phyloP scores from a whole-genome alignment of 2,888 invertebrate genomes.

The Pachydiplax longipennis region DNA sequence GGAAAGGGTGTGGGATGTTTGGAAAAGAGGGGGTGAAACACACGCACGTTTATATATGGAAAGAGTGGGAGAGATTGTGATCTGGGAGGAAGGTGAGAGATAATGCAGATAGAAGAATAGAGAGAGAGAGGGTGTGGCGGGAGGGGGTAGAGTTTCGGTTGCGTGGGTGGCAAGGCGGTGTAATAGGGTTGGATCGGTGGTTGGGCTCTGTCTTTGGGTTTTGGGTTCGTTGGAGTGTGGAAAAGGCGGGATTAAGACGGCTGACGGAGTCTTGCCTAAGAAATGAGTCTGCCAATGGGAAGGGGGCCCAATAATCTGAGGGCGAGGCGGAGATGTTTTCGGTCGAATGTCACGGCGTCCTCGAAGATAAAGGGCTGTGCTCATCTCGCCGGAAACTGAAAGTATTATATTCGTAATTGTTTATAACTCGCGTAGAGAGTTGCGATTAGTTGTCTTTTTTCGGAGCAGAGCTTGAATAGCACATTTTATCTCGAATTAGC shows the following conservation, averaged over 20 bases:
- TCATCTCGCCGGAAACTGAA: neutral
- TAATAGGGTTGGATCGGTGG: neutral
- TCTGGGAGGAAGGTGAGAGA: neutral
- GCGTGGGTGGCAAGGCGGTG: neutral
- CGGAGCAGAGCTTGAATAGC: too few species aligned
- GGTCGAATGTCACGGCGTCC: neutral
- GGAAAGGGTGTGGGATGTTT: neutral
- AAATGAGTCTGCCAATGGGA: constrained; percentile 30
- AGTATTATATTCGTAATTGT: neutral
- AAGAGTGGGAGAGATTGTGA: neutral
- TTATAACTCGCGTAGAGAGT: neutral
- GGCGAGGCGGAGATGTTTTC: neutral
- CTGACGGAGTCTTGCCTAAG: constrained; percentile 23
- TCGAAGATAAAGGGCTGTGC: neutral
- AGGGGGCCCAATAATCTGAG: neutral
- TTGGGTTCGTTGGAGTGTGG: constrained; percentile 1
- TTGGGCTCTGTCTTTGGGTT: neutral
- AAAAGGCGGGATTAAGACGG: neutral
- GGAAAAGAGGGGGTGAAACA: neutral
- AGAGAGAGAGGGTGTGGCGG: neutral
- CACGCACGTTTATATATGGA: neutral
- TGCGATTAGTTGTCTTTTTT: neutral
- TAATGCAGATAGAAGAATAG: neutral
- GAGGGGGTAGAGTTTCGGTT: neutral
- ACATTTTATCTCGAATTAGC: too few species aligned